These are phyloP conservation scores for Catostylus mosaicus DNA, from an alignment of 30 jellyfish, hydroid and myxozoan species.

Conservation along the genomic window DNA sequence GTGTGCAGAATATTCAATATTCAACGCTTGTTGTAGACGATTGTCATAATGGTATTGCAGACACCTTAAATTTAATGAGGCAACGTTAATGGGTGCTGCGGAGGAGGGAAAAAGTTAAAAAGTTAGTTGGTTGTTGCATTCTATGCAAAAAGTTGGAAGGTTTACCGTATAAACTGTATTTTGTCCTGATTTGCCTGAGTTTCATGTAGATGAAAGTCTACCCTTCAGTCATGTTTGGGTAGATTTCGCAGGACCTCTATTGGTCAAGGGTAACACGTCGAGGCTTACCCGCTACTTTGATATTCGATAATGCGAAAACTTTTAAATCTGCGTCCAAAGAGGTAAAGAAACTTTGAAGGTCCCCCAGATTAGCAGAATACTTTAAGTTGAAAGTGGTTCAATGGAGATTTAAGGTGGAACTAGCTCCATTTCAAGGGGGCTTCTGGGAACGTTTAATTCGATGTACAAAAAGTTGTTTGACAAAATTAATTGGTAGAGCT, in stretches of 20 bases:
- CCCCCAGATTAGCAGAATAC: not conserved
- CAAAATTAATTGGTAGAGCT: not conserved
- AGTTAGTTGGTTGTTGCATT: not conserved
- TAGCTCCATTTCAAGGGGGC: conserved; percentile 5
- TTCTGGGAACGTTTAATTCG: not conserved
- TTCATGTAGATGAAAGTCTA: not conserved
- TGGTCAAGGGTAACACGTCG: not conserved
- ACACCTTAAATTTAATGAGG: not conserved
- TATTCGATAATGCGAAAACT: conserved; percentile 51
- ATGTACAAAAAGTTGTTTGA: not conserved
- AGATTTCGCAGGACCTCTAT: not conserved
- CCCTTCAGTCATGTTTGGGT: not conserved
- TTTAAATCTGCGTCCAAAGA: not conserved
- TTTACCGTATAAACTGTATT: not conserved
- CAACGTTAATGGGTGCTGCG: not conserved
- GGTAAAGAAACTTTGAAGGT: not conserved
- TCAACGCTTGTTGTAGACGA: not conserved
- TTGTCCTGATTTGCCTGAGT: not conserved
- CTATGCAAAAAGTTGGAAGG: conserved; percentile 17
- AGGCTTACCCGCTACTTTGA: conserved; percentile 20
- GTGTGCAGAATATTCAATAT: too few species aligned
- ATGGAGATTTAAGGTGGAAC: not conserved
- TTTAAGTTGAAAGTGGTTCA: not conserved
- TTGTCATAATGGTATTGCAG: not conserved
- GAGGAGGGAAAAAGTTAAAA: not conserved